Base-by-base conservation (phyloP, 1,140 invertebrate genomes). In the Aphelenchoides fujianensis region DNA sequence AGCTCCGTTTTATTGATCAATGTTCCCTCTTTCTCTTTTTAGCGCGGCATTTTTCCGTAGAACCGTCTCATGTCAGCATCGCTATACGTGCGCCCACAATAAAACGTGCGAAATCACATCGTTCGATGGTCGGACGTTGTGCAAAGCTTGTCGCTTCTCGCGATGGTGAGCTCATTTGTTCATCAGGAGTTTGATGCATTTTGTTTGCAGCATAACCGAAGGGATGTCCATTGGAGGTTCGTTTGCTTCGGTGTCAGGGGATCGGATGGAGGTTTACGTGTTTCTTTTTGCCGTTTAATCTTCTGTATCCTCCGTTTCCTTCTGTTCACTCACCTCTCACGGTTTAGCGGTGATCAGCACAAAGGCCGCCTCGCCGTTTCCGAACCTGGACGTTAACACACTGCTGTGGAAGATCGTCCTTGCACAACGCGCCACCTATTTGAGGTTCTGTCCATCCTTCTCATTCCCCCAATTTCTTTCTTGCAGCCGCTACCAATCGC, bases 91-190 rank as follows among this genome's bases (percentile, higher is more conserved):
- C 23, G 34, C 5, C 5, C 5, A 19, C 5, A 19, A 59, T 32
- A 59, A 59, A 59, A 59, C 55, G 5, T 59, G 55, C 55, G 5
- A 7, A 5, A 59, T 59, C 55, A 59, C 55, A 5, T 27, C 5
- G 34, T 48, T 23, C 41, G 23, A 59, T 5, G 19, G 55, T 19
- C 5, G 19, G 34, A 59, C 55, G 34, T 23, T 59, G 5, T 59
- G 55, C 19, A 59, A 59, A 59, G 5, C 23, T 5, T 59, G 55
- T 59, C 55, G 55, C 5, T 59, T 59, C n/a, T n/a, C n/a, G n/a
- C n/a, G n/a, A n/a, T n/a, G n/a, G n/a, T n/a, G n/a, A n/a, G n/a
- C n/a, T n/a, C n/a, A n/a, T n/a, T n/a, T n/a, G n/a, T n/a, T n/a
- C n/a, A n/a, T n/a, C n/a, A n/a, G n/a, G n/a, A n/a, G n/a, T n/a